Conservation (phyloP, 2,888 invertebrate genomes). For the Troides helena region DNA sequence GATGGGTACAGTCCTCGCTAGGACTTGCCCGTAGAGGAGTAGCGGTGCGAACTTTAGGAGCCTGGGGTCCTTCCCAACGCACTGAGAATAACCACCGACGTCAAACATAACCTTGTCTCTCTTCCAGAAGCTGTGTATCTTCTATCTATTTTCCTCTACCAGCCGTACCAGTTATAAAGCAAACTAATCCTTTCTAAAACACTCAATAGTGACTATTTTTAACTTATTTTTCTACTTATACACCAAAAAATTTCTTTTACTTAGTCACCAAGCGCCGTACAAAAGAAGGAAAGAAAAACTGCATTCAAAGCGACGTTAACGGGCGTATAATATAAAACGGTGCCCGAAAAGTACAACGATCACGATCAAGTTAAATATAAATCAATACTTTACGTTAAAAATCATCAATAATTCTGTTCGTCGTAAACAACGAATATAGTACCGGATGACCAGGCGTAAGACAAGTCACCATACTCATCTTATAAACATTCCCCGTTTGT, state of each 20-base stretch:
- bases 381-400: not conserved
- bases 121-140: too few relatives aligned
- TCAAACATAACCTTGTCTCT: too few relatives aligned
- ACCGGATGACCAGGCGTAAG: not conserved
- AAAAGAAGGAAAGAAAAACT: conserved; percentile 2
- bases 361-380: not conserved
- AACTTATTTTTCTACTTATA: not conserved
- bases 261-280: not conserved
- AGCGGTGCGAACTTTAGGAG: too few relatives aligned
- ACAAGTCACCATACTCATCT: too few relatives aligned
- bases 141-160: too few relatives aligned
- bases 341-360: not conserved
- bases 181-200: not conserved
- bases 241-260: conserved; percentile 2
- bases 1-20: too few relatives aligned
- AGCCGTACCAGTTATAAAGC: too few relatives aligned
- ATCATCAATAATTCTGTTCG: not conserved
- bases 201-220: not conserved
- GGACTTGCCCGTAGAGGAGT: too few relatives aligned
- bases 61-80: too few relatives aligned
- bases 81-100: too few relatives aligned
- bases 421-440: not conserved
- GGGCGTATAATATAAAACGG: conserved; percentile 2
- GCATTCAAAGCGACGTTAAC: conserved; percentile 15
- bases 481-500: too few relatives aligned